Evolutionary conservation across 2,888 invertebrate species (phyloP).

Genomic region (Listrodromus nycthemerus): DNA sequence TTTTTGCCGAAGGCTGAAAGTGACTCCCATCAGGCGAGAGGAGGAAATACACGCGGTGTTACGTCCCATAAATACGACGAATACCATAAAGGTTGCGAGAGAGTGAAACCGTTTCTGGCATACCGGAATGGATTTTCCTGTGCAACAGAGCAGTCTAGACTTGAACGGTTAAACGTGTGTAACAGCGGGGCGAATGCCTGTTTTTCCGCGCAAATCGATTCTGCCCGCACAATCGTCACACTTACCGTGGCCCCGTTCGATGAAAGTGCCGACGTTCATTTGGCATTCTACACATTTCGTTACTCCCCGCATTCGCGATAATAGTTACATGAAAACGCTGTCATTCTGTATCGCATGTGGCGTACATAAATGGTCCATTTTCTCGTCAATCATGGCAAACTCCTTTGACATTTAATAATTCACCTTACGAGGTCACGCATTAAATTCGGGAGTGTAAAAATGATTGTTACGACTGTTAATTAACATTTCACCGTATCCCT

Average conservation of each 20-base stretch:
- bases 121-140: constrained; percentile 59
- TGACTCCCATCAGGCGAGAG: constrained; percentile 71
- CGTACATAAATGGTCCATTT: background rate
- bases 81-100: constrained; percentile 76
- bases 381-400: background rate
- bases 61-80: constrained; percentile 79
- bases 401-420: background rate
- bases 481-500: background rate
- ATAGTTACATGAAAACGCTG: constrained; percentile 1
- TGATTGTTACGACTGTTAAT: background rate
- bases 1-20: constrained; percentile 74
- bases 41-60: constrained; percentile 75
- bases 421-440: background rate
- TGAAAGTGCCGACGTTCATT: background rate
- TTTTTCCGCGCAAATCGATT: constrained; percentile 11
- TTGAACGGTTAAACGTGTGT: constrained; percentile 4
- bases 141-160: constrained; percentile 28
- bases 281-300: constrained; percentile 5
- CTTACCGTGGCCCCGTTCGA: background rate
- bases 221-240: background rate
- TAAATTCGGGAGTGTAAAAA: background rate
- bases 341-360: background rate
- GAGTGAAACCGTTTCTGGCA: constrained; percentile 58
- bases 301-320: background rate
- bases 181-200: constrained; percentile 18